Evolutionary conservation across 1,140 invertebrate genomes (phyloP).

Genomic region (Zaprionus ornatus): DNA sequence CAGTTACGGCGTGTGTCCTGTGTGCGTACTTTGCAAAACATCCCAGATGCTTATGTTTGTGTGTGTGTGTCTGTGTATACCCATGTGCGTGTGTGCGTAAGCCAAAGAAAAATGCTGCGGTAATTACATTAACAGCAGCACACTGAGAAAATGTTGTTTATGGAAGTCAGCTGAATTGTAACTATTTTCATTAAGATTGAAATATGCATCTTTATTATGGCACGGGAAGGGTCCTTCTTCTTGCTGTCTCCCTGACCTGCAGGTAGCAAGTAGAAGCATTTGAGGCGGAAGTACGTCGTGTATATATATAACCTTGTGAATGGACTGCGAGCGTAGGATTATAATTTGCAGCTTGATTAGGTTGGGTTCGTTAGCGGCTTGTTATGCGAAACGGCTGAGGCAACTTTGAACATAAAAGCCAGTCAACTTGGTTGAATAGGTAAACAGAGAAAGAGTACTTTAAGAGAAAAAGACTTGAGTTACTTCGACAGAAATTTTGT

Average conservation of each 20-base stretch:
- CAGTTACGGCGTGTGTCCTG: slow-evolving; percentile 30
- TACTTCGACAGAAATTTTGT: neutral
- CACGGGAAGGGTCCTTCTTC: neutral
- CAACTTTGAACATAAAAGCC: neutral
- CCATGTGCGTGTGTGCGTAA: slow-evolving; percentile 9
- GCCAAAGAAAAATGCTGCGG: slow-evolving; percentile 65
- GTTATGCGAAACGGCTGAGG: neutral
- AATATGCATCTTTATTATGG: slow-evolving; percentile 51
- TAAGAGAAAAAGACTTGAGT: neutral
- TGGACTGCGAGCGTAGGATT: neutral
- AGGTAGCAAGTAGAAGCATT: neutral
- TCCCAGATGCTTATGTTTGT: slow-evolving; percentile 19
- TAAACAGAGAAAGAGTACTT: neutral
- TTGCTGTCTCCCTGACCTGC: neutral
- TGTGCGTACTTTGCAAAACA: slow-evolving; percentile 27
- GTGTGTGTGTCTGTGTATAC: slow-evolving; percentile 15
- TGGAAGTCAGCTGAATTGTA: slow-evolving; percentile 56
- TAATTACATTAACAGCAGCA: slow-evolving; percentile 74
- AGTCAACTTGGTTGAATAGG: neutral
- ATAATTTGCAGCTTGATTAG: slow-evolving; percentile 1
- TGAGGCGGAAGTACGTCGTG: neutral
- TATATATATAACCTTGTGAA: neutral
- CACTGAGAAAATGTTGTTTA: slow-evolving; percentile 60
- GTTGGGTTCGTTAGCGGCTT: neutral
- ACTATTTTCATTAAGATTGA: slow-evolving; percentile 79